Percentiles rank a stretch among this genome's conserved stretches.
These are phyloP conservation scores for Caenorhabditis sulstoni DNA, from an alignment of 2,888 invertebrate genomes.

Conservation along the genomic window DNA sequence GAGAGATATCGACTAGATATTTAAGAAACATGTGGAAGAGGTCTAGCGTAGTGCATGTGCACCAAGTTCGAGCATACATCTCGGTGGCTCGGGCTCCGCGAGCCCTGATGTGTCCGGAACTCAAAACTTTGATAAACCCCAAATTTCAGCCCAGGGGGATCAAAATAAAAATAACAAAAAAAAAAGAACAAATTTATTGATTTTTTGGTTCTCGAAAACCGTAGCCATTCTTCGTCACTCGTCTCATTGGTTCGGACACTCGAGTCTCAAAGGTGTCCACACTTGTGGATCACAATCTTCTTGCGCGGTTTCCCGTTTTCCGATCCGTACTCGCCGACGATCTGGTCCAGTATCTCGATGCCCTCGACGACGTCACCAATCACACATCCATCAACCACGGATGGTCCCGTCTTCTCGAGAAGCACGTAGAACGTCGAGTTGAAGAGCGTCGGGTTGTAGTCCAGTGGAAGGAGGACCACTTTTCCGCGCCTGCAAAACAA, in stretches of 20 bases:
- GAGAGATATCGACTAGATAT: no score
- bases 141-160: no score
- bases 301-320: conserved; percentile 40
- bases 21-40: no score
- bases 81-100: no score
- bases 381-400: conserved; percentile 47
- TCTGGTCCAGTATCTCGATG: conserved; percentile 37
- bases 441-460: conserved; percentile 43
- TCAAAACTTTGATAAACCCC: no score
- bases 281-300: conserved; percentile 41
- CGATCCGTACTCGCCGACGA: conserved; percentile 48
- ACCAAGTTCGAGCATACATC: no score
- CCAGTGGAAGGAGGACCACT: conserved; percentile 40
- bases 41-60: no score
- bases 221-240: background rate
- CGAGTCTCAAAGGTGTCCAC: conserved; percentile 53
- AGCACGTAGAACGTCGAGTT: conserved; percentile 54
- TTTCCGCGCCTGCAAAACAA: conserved; percentile 55
- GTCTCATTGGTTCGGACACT: no score
- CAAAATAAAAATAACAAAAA: no score
- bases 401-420: conserved; percentile 33
- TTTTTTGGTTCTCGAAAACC: background rate
- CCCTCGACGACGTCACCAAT: conserved; percentile 55
- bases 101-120: no score
- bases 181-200: no score